A percentile compares a stretch with the other conserved stretches of the same genome.
Evolutionary conservation across 1,140 invertebrate genomes (phyloP).

Genomic region (Sogatella furcifera): DNA sequence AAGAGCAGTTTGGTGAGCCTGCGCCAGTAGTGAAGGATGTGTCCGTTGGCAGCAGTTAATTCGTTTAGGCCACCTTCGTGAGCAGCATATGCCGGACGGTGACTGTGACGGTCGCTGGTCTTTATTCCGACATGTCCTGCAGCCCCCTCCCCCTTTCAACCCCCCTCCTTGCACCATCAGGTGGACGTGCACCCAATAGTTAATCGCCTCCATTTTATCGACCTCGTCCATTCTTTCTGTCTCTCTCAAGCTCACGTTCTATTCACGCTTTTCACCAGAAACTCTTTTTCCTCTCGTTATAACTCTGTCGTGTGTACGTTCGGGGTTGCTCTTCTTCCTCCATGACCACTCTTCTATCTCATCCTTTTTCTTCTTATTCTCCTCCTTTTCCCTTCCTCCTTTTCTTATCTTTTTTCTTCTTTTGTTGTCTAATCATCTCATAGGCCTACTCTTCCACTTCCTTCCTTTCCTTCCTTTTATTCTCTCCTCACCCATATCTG

Average conservation of each 20-base stretch:
- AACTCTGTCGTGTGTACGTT: background rate
- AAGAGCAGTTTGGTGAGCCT: background rate
- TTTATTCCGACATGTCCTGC: too few relatives aligned
- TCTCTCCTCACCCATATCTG: too few relatives aligned
- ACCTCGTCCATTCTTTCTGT: too few relatives aligned
- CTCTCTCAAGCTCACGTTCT: too few relatives aligned
- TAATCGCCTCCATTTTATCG: background rate
- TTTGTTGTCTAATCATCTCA: too few relatives aligned
- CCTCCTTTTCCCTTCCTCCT: background rate
- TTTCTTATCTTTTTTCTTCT: too few relatives aligned
- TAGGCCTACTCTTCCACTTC: too few relatives aligned
- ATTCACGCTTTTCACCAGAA: too few relatives aligned
- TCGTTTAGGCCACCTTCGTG: background rate
- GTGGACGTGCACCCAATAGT: background rate
- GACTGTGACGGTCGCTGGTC: too few relatives aligned
- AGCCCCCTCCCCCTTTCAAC: background rate
- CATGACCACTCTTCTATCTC: background rate
- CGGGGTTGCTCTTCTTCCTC: conserved; percentile 9
- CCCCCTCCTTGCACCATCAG: background rate
- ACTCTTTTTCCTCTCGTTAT: too few relatives aligned
- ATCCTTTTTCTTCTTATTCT: background rate
- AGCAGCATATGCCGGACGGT: background rate
- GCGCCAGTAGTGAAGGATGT: background rate
- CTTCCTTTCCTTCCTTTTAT: too few relatives aligned
- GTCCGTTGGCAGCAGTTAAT: conserved; percentile 1